Percentiles rank a stretch among this genome's conserved stretches.
phyloP scores from a whole-genome alignment of 2,888 invertebrate genomes.

The Mycogona germanica region DNA sequence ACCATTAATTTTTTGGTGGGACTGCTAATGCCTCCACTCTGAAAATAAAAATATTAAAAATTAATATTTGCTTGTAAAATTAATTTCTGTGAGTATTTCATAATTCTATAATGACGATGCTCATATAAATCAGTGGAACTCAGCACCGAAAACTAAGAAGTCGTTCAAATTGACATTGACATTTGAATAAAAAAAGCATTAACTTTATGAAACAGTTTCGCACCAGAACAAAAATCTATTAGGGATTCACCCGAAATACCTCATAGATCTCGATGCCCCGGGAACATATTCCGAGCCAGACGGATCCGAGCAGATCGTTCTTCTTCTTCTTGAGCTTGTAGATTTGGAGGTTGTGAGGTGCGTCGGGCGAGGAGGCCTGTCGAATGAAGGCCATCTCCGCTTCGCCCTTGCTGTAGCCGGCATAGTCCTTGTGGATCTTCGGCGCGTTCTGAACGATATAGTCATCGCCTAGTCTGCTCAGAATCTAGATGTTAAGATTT shows the following conservation, averaged over 20 bases:
- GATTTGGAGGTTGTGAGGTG: slow-evolving; percentile 76
- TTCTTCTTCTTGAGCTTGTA: slow-evolving; percentile 54
- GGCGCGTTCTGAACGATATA: slow-evolving; percentile 47
- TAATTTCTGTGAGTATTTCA: too few species aligned
- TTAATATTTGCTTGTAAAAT: too few species aligned
- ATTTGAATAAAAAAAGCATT: too few species aligned
- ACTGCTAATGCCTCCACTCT: slow-evolving; percentile 34
- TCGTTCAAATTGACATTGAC: too few species aligned
- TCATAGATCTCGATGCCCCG: slow-evolving; percentile 79
- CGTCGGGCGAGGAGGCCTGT: slow-evolving; percentile 69
- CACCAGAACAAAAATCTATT: too few species aligned
- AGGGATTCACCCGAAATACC: too few species aligned
- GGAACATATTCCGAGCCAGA: slow-evolving; percentile 83
- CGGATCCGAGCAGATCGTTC: slow-evolving; percentile 49
- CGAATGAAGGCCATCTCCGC: slow-evolving; percentile 80
- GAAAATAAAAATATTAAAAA: slow-evolving; percentile 22
- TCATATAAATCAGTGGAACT: too few species aligned
- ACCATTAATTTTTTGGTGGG: slow-evolving; percentile 40
- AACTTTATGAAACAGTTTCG: too few species aligned
- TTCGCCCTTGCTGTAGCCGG: slow-evolving; percentile 60
- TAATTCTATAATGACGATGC: too few species aligned
- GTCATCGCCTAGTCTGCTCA: slow-evolving; percentile 40
- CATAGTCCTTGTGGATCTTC: slow-evolving; percentile 68
- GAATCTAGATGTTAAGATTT: slow-evolving; percentile 30
- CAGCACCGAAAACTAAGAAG: too few species aligned